Evolutionary conservation across 1,140 invertebrate genomes (phyloP).

Genomic region (Ostrea edulis): DNA sequence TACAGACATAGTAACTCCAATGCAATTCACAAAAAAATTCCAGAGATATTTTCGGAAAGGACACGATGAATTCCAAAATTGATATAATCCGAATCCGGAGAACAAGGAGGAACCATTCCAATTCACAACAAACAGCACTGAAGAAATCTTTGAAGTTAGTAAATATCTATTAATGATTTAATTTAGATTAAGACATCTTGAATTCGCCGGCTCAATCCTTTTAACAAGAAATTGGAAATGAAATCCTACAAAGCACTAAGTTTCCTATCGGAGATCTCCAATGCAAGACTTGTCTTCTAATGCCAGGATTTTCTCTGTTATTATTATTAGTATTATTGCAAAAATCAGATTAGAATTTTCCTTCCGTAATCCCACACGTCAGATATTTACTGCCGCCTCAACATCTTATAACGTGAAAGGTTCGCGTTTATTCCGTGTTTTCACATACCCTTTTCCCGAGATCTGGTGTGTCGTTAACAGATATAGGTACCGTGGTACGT

Average conservation of each 20-base stretch:
- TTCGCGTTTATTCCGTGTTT: not conserved
- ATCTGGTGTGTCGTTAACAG: not conserved
- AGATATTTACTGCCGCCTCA: not conserved
- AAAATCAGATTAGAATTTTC: not conserved
- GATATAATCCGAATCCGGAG: not conserved
- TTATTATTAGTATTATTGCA: not conserved
- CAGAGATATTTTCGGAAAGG: not conserved
- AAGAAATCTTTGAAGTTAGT: not conserved
- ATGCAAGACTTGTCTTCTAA: not conserved
- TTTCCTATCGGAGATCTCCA: not conserved
- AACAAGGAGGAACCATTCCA: not conserved
- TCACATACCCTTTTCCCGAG: no score
- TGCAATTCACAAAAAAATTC: not conserved
- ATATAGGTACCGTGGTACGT: not conserved
- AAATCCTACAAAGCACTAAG: not conserved
- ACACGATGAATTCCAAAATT: not conserved
- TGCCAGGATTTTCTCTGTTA: not conserved
- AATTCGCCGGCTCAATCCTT: not conserved
- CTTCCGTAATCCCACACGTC: not conserved
- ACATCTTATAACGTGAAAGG: not conserved
- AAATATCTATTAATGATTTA: constrained; percentile 5
- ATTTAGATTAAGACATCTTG: not conserved
- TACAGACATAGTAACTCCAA: not conserved
- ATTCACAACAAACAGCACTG: not conserved
- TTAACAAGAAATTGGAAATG: not conserved